Base-by-base conservation (phyloP, 2,113 vertebrate genomes). In the Percina caprodes region DNA sequence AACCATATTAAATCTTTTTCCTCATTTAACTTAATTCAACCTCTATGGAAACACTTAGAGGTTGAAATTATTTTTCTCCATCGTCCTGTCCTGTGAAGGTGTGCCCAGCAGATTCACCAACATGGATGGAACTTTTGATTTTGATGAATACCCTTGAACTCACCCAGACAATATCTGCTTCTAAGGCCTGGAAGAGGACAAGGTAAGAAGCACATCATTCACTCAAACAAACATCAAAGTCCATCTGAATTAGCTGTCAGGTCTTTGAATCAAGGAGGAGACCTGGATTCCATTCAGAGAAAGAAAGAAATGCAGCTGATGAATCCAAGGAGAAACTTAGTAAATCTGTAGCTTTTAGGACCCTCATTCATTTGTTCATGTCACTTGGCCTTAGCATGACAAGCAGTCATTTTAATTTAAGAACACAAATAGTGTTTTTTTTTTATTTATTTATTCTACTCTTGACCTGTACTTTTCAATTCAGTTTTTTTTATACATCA, bases 211-310 rank as follows among this genome's bases (percentile, higher is more conserved):
- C 3, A 58, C 19, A 56, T 7, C 13, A 48, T 24, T 1, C 49
- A 35, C 69, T 46, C 61, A 62, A 52, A 83, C 24, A 24, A 63
- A 45, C 60, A 51, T 23, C 46, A 59, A 58, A 76, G 56, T 52
- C 60, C 12, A 35, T 73, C 61, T 65, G 51, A 65, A 30, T 54
- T 48, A 54, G 63, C 45, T 60, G 62, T 69, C 58, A 84, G 52
- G 13, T n/a, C 30, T 82, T 72, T 77, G 13, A 80, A 72, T 77
- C n/a, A 60, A 18, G 16, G 63, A 81, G n/a, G 63, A 79, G 79
- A 71, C 59, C 70, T 79, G 70, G 58, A 61, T 69, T 18, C 10
- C 30, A 52, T 72, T 69, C 42, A 82, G 49, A 19, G 26, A n/a
- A 13, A 49, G 48, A 56, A 23, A 78, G 14, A 46, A 60, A 73